Percentiles rank a stretch among this genome's conserved stretches.
phyloP scores from a whole-genome alignment of 2,113 vertebrate genomes.

The Callionymus lyra region DNA sequence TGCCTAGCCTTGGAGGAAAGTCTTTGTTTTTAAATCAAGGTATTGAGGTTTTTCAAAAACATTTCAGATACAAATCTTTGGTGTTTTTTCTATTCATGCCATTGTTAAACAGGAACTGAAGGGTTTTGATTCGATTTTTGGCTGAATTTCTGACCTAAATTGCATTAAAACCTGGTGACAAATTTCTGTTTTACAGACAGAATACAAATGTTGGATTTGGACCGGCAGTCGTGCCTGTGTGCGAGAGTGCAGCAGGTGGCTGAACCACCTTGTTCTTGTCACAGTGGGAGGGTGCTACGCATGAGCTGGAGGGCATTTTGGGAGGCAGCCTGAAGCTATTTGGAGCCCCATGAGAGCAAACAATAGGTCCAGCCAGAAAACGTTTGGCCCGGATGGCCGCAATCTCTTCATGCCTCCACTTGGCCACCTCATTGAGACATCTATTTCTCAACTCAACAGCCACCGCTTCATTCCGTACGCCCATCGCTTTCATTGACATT shows the following conservation, averaged over 20 bases:
- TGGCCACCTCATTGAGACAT: conserved; percentile 18
- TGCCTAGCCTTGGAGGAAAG: too few relatives aligned
- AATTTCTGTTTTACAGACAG: too few relatives aligned
- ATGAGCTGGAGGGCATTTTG: conserved; percentile 37
- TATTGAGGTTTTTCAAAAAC: too few relatives aligned
- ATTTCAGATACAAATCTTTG: too few relatives aligned
- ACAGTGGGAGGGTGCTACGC: conserved; percentile 6
- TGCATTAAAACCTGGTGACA: too few relatives aligned
- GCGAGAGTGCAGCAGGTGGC: conserved; percentile 28
- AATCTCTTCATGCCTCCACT: conserved; percentile 12
- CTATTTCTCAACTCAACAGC: conserved; percentile 28
- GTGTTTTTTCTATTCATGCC: too few relatives aligned
- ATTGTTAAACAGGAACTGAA: too few relatives aligned
- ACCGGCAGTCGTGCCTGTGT: neutral
- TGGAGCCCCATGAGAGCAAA: conserved; percentile 39
- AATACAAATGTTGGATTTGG: too few relatives aligned
- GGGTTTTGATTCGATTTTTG: too few relatives aligned
- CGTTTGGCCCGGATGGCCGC: conserved; percentile 29
- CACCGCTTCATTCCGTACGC: conserved; percentile 4
- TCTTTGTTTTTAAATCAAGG: too few relatives aligned
- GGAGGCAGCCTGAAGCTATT: conserved; percentile 32
- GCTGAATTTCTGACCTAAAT: too few relatives aligned
- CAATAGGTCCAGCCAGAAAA: conserved; percentile 39
- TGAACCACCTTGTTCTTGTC: conserved; percentile 36
- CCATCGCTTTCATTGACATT: conserved; percentile 19